Conservation (phyloP, 2,888 invertebrate species). For the Epinotia nisella region DNA sequence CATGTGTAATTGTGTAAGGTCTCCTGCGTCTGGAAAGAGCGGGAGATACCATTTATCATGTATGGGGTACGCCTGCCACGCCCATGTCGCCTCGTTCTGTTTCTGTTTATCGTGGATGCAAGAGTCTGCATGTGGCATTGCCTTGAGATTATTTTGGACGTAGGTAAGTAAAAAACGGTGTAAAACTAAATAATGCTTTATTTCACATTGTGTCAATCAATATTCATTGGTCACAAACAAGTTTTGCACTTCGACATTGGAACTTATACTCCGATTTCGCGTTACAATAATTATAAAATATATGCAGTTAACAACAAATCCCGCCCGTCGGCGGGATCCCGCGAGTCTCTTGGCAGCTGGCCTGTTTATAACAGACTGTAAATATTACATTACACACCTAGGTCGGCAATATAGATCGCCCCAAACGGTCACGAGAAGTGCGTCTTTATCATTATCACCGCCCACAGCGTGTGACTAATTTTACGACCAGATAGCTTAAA, state of each 20-base stretch:
- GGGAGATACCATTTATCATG: too few relatives aligned
- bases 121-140: too few relatives aligned
- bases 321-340: conserved; percentile 48
- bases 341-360: conserved; percentile 10
- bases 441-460: not conserved
- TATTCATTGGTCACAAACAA: conserved; percentile 80
- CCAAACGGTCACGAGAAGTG: not conserved
- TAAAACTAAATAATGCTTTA: conserved; percentile 84
- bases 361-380: conserved; percentile 20
- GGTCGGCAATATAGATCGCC: not conserved
- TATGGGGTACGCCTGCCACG: too few relatives aligned
- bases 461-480: not conserved
- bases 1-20: too few relatives aligned
- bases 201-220: conserved; percentile 81
- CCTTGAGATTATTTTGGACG: too few relatives aligned
- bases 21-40: too few relatives aligned
- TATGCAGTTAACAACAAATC: conserved; percentile 79
- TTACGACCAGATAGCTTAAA: not conserved
- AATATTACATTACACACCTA: not conserved
- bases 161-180: conserved; percentile 12
- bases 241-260: conserved; percentile 72
- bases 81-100: too few relatives aligned
- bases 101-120: too few relatives aligned
- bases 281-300: conserved; percentile 75
- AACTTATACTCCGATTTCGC: conserved; percentile 66